Percentiles rank a stretch among this genome's conserved stretches.
These are phyloP conservation scores for Nibea albiflora DNA, from an alignment of 2,113 vertebrate species.

Conservation along the genomic window DNA sequence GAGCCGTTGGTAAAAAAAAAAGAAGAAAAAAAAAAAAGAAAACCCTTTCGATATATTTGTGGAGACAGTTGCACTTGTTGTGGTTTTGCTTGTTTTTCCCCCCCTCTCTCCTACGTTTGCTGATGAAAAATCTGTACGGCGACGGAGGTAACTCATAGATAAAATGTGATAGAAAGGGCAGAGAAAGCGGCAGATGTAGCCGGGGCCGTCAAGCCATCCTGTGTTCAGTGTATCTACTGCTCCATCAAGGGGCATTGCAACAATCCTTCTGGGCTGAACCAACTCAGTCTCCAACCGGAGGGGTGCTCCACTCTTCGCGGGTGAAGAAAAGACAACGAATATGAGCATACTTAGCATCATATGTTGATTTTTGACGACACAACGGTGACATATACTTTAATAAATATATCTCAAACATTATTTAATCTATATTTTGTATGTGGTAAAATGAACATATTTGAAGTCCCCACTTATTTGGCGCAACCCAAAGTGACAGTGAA, in stretches of 20 bases:
- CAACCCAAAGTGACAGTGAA: conserved; percentile 60
- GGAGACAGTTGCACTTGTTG: conserved; percentile 43
- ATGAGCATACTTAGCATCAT: rapidly evolving
- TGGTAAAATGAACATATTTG: background rate
- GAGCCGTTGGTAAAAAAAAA: conserved; percentile 22
- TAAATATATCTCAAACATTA: rapidly evolving
- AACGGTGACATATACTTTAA: rapidly evolving
- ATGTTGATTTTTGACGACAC: rapidly evolving
- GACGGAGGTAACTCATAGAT: background rate
- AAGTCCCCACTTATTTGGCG: conserved; percentile 14
- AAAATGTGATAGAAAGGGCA: conserved; percentile 1
- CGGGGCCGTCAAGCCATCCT: conserved; percentile 12
- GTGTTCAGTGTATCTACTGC: conserved; percentile 55
- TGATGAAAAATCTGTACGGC: background rate
- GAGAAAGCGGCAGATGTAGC: background rate
- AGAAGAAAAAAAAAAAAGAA: too few species aligned
- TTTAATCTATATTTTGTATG: rapidly evolving
- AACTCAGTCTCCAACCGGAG: conserved; percentile 31
- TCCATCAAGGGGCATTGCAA: conserved; percentile 74
- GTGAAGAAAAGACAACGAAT: background rate
- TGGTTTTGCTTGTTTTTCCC: conserved; percentile 8
- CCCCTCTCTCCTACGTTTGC: background rate
- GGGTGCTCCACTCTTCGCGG: background rate
- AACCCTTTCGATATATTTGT: conserved; percentile 45
- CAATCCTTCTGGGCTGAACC: conserved; percentile 72